Evolutionary conservation across 2,888 invertebrate species (phyloP), one percentile per base, ranked within the genome.

Genomic region (Hirudinaria manillensis): DNA sequence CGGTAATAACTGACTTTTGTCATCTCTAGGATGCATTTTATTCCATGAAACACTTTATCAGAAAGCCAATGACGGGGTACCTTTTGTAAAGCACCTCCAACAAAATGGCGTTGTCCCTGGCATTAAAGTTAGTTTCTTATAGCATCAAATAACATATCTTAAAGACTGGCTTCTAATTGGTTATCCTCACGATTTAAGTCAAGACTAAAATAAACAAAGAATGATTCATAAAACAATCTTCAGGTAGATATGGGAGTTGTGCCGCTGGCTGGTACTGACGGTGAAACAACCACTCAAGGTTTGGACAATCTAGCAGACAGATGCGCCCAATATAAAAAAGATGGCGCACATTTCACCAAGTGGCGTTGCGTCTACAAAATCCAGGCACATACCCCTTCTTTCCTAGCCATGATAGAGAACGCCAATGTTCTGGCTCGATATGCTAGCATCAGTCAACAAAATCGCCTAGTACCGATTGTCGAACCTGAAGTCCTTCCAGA

Each of bases 21-120:
- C 45, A 45, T 16, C 16, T 45, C 45, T 45, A 61, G 61, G 61
- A 76, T 73, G 73, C 76, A 99, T 99, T 85, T 89, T 99, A 81
- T 99, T 93, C 90, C 94, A 99, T 87, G 99, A 99, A 88, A 98
- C 99, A 3, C 88, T 99, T 77, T 95, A 97, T 89, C 99, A 99
- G 56, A 79, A 94, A 87, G 89, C 93, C 74, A 93, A 93, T 79
- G 92, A 94, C 83, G 91, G 85, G 19, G 81, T 79, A 6, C 83
- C 83, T 38, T 84, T 86, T 76, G 81, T 82, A 51, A 81, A 84
- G 75, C 65, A 83, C 56, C 80, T 85, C n/a, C 80, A 83, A 74
- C 81, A 82, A 66, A 80, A 81, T 74, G 83, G 82, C 55, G 84
- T 86, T 72, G 81, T 85, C 75, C 84, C 85, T n/a, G 86, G 86